Percentiles rank a stretch among this genome's conserved stretches.
Evolutionary conservation across 2,797 vertebrate species (phyloP).

Genomic region (Chromis chromis): DNA sequence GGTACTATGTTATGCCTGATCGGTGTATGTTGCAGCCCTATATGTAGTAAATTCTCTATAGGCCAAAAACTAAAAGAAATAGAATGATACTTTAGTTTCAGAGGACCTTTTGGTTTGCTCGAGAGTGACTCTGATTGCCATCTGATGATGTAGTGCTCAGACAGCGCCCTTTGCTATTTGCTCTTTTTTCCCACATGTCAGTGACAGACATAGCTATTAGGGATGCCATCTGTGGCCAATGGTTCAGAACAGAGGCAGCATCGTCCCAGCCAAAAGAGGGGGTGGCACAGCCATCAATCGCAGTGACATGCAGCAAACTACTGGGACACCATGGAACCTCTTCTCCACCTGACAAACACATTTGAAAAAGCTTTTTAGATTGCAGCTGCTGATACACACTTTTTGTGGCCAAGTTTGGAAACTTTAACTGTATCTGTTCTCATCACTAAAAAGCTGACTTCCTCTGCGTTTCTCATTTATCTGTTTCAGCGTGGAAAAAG

Average conservation of each 20-base stretch:
- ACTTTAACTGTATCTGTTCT: not conserved
- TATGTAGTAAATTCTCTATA: not conserved
- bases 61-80: not conserved
- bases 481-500: not conserved
- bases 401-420: not conserved
- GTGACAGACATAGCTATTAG: conserved; percentile 79
- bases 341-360: conserved; percentile 3
- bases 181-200: conserved; percentile 52
- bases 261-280: conserved; percentile 27
- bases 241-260: conserved; percentile 62
- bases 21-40: too few relatives aligned
- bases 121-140: not conserved
- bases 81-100: not conserved
- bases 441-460: not conserved
- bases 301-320: conserved; percentile 49
- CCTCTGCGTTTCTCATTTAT: not conserved
- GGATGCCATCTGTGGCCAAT: conserved; percentile 77
- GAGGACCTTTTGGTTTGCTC: not conserved
- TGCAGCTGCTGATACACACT: too few relatives aligned
- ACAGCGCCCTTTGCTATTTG: conserved; percentile 21
- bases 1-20: too few relatives aligned
- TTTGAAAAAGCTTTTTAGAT: not conserved
- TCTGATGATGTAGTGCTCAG: conserved; percentile 17
- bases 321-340: conserved; percentile 15
- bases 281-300: conserved; percentile 63